Conservation (phyloP, 2,113 vertebrate genomes). For the Pelusios castaneus region DNA sequence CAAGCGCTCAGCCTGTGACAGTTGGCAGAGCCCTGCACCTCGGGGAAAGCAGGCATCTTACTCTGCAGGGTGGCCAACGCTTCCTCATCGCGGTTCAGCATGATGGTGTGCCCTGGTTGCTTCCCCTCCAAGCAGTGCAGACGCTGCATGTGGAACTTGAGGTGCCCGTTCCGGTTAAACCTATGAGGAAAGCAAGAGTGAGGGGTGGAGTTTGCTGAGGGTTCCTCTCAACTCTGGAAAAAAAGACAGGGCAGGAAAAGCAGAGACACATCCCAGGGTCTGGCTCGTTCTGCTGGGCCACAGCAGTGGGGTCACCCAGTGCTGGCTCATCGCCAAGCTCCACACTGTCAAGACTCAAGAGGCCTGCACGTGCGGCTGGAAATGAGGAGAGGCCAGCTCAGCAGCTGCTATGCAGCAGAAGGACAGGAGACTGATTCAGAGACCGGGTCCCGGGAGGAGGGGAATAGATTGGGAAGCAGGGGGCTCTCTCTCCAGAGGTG, state of each 20-base stretch:
- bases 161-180: conserved; percentile 96
- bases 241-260: fast-evolving
- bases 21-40: fast-evolving
- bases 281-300: background rate
- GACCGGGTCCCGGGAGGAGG: background rate
- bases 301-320: fast-evolving
- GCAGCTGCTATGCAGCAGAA: no score
- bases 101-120: conserved; percentile 83
- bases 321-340: background rate
- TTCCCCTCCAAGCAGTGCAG: conserved; percentile 88
- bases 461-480: fast-evolving
- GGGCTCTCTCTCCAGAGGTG: background rate
- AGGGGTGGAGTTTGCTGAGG: fast-evolving
- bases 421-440: no score
- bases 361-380: background rate
- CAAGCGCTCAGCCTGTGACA: fast-evolving
- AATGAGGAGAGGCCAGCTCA: background rate
- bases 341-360: background rate
- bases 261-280: fast-evolving
- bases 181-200: conserved; percentile 42
- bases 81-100: conserved; percentile 91
- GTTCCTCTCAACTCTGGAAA: background rate
- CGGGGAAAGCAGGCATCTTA: conserved; percentile 43
- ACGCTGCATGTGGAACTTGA: conserved; percentile 97
- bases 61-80: conserved; percentile 90